Percentiles rank a stretch among this genome's conserved stretches.
Evolutionary conservation across 2,888 invertebrate species (phyloP).

Genomic region (Scrobipalpa atriplicella): DNA sequence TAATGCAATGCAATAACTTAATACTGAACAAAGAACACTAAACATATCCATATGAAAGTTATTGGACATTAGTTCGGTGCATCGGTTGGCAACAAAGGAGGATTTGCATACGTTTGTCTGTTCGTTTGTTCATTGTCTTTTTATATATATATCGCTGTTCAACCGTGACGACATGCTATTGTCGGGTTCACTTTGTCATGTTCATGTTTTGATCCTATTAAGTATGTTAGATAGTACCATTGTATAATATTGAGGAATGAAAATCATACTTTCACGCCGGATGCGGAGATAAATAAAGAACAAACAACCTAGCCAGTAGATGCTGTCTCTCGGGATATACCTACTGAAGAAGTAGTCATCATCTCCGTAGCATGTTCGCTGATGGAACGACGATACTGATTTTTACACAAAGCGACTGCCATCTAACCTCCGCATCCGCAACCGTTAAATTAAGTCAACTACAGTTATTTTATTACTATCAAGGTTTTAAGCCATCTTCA

Average conservation of each 20-base stretch:
- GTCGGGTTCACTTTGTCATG: background rate
- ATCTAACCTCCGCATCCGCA: background rate
- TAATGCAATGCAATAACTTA: background rate
- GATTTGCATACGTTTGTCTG: conserved; percentile 21
- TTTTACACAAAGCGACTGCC: too few relatives aligned
- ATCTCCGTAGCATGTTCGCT: background rate
- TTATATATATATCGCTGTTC: conserved; percentile 4
- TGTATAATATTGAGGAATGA: background rate
- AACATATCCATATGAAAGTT: conserved; percentile 3
- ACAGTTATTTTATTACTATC: background rate
- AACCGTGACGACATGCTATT: conserved; percentile 15
- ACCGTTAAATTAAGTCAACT: background rate
- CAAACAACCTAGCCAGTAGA: too few relatives aligned
- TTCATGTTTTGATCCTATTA: background rate
- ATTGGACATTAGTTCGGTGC: conserved; percentile 9
- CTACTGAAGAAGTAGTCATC: too few relatives aligned
- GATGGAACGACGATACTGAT: background rate
- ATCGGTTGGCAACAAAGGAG: conserved; percentile 21
- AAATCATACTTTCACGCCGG: too few relatives aligned
- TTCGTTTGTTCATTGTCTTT: conserved; percentile 17
- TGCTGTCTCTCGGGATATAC: too few relatives aligned
- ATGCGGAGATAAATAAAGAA: too few relatives aligned
- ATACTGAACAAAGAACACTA: background rate
- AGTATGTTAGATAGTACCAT: background rate
- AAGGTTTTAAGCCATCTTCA: background rate